Conservation (phyloP, 2,888 invertebrate species). For the Elegia similella region DNA sequence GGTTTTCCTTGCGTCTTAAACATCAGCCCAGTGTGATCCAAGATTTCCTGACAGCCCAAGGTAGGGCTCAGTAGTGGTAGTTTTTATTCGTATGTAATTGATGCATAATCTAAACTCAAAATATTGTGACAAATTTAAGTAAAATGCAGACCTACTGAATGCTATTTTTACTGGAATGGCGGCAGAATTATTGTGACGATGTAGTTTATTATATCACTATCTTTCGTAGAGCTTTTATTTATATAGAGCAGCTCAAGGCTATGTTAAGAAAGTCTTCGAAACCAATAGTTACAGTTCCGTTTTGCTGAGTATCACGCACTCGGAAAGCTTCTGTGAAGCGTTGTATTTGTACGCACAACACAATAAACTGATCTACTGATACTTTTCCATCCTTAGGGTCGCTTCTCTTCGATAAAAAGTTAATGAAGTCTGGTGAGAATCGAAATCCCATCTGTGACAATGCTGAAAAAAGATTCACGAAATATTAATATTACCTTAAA, state of each 20-base stretch:
- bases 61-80: too few species aligned
- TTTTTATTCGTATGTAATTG: too few species aligned
- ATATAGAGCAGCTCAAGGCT: constrained; percentile 87
- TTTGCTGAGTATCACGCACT: constrained; percentile 88
- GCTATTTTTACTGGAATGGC: not conserved
- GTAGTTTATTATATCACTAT: not conserved
- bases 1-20: too few species aligned
- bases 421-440: constrained; percentile 89
- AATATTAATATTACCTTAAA: not conserved
- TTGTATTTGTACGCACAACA: constrained; percentile 93
- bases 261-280: constrained; percentile 96
- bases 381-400: constrained; percentile 84
- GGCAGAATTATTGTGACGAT: not conserved
- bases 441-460: constrained; percentile 94
- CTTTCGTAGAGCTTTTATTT: not conserved
- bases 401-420: constrained; percentile 85
- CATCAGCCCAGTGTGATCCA: too few species aligned
- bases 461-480: constrained; percentile 75
- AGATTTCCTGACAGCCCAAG: too few species aligned
- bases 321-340: constrained; percentile 94
- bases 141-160: too few species aligned
- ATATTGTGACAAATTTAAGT: too few species aligned
- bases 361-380: constrained; percentile 94
- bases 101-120: too few species aligned
- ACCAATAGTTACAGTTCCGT: constrained; percentile 90